These are phyloP conservation scores for Adoxophyes honmai DNA, from an alignment of 1,140 invertebrate genomes.

Conservation along the genomic window DNA sequence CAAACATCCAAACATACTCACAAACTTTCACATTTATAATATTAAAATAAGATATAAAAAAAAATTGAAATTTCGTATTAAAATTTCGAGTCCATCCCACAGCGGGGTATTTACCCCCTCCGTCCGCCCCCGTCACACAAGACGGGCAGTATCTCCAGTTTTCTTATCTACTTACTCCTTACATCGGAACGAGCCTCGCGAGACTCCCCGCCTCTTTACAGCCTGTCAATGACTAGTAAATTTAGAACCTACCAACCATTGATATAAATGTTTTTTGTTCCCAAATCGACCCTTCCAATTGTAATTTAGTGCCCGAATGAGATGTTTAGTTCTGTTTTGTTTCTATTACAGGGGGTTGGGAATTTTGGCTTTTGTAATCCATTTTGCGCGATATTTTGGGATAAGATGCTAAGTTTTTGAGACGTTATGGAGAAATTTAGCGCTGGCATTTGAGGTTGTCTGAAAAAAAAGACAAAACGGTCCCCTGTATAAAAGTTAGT, in stretches of 20 bases:
- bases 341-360: not conserved
- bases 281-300: slow-evolving; percentile 71
- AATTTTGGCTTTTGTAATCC: not conserved
- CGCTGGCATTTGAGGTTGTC: too few species aligned
- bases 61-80: too few species aligned
- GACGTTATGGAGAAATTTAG: too few species aligned
- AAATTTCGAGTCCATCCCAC: too few species aligned
- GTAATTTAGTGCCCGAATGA: slow-evolving; percentile 64
- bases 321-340: slow-evolving; percentile 23
- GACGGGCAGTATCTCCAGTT: slow-evolving; percentile 44
- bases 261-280: slow-evolving; percentile 77
- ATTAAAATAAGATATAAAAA: too few species aligned
- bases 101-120: slow-evolving; percentile 25
- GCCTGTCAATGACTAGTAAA: slow-evolving; percentile 74
- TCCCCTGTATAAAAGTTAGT: too few species aligned
- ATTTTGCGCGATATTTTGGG: too few species aligned
- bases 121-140: slow-evolving; percentile 20
- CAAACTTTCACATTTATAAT: too few species aligned
- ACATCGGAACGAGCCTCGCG: slow-evolving; percentile 58
- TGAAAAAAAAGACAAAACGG: too few species aligned
- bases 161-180: slow-evolving; percentile 60
- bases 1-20: too few species aligned
- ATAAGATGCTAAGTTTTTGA: too few species aligned
- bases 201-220: slow-evolving; percentile 59
- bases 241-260: slow-evolving; percentile 72